phyloP scores from a whole-genome alignment of 2,888 invertebrate species.

The Agrotis segetum region DNA sequence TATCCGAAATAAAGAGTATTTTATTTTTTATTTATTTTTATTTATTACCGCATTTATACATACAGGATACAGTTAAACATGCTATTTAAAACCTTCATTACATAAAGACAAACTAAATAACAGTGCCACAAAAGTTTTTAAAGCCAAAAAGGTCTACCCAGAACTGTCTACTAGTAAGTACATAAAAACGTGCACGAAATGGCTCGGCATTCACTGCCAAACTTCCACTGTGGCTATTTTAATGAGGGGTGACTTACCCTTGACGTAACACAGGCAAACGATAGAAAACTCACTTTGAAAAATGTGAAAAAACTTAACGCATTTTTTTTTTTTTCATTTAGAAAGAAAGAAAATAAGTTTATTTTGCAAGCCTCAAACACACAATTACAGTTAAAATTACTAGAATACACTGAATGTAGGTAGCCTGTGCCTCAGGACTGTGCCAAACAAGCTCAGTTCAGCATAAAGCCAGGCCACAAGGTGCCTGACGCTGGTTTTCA shows the following conservation, averaged over 20 bases:
- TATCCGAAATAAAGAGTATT: too few relatives aligned
- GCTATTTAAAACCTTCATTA: not conserved
- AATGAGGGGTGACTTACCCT: slow-evolving; percentile 42
- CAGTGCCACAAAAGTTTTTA: slow-evolving; percentile 3
- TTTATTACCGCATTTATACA: too few relatives aligned
- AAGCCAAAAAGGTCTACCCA: not conserved
- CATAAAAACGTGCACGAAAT: slow-evolving; percentile 21
- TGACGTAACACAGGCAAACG: not conserved
- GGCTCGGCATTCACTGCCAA: slow-evolving; percentile 26
- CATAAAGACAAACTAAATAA: slow-evolving; percentile 10
- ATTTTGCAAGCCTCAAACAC: too few relatives aligned
- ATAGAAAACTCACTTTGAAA: not conserved
- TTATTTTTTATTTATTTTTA: too few relatives aligned
- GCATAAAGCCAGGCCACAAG: too few relatives aligned
- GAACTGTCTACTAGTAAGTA: slow-evolving; percentile 15
- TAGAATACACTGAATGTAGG: too few relatives aligned
- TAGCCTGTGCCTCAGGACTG: too few relatives aligned
- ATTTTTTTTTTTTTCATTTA: too few relatives aligned
- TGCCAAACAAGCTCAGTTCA: too few relatives aligned
- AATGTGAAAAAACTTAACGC: not conserved
- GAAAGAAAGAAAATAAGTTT: too few relatives aligned
- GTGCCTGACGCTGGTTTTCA: too few relatives aligned
- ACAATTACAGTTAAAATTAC: too few relatives aligned
- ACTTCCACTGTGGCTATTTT: slow-evolving; percentile 53
- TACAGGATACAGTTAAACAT: not conserved